phyloP scores from a whole-genome alignment of 2,113 vertebrate species.

The Cariama cristata region DNA sequence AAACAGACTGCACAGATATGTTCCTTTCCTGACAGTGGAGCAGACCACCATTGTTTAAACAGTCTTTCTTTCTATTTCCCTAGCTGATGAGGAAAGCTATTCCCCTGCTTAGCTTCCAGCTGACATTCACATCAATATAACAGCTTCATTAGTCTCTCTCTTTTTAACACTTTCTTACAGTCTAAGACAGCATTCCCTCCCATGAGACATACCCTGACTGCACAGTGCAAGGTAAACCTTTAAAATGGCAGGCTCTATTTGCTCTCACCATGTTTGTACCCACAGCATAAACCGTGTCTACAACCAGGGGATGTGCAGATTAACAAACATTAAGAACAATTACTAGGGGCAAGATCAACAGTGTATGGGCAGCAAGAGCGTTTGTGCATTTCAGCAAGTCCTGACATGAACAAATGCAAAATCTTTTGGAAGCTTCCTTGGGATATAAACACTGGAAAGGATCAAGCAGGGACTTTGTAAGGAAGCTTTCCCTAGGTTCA shows the following conservation, averaged over 20 bases:
- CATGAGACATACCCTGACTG: background rate
- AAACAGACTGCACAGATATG: background rate
- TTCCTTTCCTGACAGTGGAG: background rate
- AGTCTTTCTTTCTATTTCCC: background rate
- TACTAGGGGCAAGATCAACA: background rate
- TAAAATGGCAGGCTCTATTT: constrained; percentile 11
- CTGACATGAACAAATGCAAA: background rate
- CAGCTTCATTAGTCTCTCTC: constrained; percentile 52
- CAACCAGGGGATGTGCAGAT: background rate
- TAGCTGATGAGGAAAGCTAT: constrained; percentile 14
- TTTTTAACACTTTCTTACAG: constrained; percentile 25
- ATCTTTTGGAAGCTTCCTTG: background rate
- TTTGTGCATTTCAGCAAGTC: background rate
- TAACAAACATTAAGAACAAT: background rate
- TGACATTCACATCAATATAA: constrained; percentile 17
- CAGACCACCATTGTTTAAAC: background rate
- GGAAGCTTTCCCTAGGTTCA: background rate
- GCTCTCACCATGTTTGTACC: background rate
- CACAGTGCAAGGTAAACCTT: background rate
- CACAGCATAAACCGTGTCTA: background rate
- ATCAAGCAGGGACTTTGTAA: background rate
- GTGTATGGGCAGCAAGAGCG: background rate
- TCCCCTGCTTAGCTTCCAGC: constrained; percentile 39
- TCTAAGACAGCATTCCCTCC: background rate
- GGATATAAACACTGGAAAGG: background rate